These are phyloP conservation scores for Prolemur simus DNA, from an alignment of 2,113 vertebrate species.

Conservation along the genomic window DNA sequence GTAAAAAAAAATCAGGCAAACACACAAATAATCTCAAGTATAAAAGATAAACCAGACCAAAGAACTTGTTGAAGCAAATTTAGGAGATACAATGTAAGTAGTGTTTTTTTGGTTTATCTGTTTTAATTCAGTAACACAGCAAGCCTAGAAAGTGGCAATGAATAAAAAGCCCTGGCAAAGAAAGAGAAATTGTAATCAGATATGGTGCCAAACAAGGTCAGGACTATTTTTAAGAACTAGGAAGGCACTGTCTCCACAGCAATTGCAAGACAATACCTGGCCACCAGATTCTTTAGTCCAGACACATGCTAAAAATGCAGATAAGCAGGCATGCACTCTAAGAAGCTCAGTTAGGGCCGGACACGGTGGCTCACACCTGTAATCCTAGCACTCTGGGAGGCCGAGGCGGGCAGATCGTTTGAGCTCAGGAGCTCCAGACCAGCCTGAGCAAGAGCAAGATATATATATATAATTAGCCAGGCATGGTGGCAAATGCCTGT, in stretches of 20 bases:
- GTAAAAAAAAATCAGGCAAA: neutral
- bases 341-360: neutral
- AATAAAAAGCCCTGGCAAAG: slow-evolving; percentile 25
- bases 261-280: slow-evolving; percentile 15
- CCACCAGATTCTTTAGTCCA: neutral
- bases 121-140: slow-evolving; percentile 21
- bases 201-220: slow-evolving; percentile 11
- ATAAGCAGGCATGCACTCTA: neutral
- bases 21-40: neutral
- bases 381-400: too few relatives aligned
- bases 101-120: neutral
- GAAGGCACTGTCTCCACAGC: neutral
- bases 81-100: neutral
- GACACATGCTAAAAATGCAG: neutral
- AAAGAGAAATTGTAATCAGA: slow-evolving; percentile 27
- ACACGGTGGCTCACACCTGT: too few relatives aligned
- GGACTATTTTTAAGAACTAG: slow-evolving; percentile 52
- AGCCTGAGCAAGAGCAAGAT: too few relatives aligned
- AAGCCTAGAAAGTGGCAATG: slow-evolving; percentile 40
- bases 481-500: too few relatives aligned
- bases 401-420: too few relatives aligned
- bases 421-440: too few relatives aligned
- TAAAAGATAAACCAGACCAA: neutral
- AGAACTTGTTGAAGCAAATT: neutral
- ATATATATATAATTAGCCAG: too few relatives aligned